phyloP scores from a whole-genome alignment of 2,797 vertebrate species.

The Sebastiscus albofasciatus region DNA sequence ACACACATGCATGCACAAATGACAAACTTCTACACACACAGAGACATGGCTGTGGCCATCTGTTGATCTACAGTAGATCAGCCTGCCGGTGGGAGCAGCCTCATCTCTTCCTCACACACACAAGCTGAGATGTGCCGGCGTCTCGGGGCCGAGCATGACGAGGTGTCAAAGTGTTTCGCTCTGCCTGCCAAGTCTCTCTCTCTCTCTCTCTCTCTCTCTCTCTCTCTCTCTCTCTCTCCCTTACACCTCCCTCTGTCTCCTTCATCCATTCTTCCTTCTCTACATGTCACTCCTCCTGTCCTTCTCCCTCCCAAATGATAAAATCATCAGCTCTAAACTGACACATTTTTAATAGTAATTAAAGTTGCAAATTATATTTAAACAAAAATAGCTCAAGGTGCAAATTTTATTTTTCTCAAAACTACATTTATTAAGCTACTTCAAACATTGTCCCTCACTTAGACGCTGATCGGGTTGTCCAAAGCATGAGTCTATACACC shows the following conservation, averaged over 20 bases:
- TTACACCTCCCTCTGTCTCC: neutral
- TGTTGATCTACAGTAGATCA: constrained; percentile 61
- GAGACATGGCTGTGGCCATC: constrained; percentile 58
- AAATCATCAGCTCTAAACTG: neutral
- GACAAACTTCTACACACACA: constrained; percentile 1
- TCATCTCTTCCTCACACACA: constrained; percentile 20
- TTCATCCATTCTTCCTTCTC: neutral
- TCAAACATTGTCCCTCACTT: neutral
- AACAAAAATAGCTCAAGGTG: neutral
- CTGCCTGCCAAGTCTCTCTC: constrained; percentile 37
- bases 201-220: neutral
- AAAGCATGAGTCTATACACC: no score
- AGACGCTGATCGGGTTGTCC: no score
- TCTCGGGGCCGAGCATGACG: constrained; percentile 45
- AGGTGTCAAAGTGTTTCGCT: constrained; percentile 58
- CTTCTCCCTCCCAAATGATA: neutral
- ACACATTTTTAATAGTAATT: neutral
- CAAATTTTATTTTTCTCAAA: neutral
- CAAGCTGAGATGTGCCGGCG: constrained; percentile 35
- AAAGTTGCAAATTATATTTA: no score
- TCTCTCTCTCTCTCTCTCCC: neutral
- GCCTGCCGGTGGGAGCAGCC: constrained; percentile 58
- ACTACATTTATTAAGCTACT: neutral
- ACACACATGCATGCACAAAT: neutral
- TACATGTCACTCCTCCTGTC: neutral